Conservation (phyloP, 2,888 invertebrate genomes). For the Penaeus monodon region DNA sequence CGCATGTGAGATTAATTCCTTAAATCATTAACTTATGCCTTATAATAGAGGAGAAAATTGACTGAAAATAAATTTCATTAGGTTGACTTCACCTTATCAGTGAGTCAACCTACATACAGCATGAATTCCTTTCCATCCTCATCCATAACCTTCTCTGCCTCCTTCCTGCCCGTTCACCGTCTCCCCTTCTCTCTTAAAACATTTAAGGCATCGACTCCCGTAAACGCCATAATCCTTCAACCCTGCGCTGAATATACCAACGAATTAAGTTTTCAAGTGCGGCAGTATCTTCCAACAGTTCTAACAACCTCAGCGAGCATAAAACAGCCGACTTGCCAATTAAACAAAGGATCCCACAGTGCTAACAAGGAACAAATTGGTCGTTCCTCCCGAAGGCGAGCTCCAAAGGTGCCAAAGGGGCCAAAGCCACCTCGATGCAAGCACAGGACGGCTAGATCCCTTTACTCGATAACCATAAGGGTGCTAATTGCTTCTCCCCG, state of each 20-base stretch:
- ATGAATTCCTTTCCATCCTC: no score
- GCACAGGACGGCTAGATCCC: slow-evolving; percentile 3
- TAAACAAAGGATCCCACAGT: slow-evolving; percentile 36
- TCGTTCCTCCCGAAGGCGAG: slow-evolving; percentile 2
- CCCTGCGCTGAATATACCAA: neutral
- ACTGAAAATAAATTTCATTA: no score
- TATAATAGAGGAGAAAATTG: no score
- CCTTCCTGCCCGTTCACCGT: no score
- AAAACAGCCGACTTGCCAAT: slow-evolving; percentile 37
- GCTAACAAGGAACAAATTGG: slow-evolving; percentile 45
- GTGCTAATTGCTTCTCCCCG: slow-evolving; percentile 24
- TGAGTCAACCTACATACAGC: no score
- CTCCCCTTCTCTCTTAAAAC: no score
- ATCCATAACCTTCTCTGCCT: no score
- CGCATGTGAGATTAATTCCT: no score
- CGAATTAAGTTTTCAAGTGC: slow-evolving; percentile 17
- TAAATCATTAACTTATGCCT: no score
- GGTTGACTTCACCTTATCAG: no score
- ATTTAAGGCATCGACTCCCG: no score
- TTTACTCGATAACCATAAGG: slow-evolving; percentile 2
- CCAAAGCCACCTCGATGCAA: slow-evolving; percentile 12
- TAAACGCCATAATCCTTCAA: no score
- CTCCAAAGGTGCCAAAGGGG: neutral
- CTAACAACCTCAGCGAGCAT: neutral
- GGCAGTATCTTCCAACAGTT: neutral